Base-by-base conservation (phyloP, 1,140 invertebrate species). In the Gryllus bimaculatus region DNA sequence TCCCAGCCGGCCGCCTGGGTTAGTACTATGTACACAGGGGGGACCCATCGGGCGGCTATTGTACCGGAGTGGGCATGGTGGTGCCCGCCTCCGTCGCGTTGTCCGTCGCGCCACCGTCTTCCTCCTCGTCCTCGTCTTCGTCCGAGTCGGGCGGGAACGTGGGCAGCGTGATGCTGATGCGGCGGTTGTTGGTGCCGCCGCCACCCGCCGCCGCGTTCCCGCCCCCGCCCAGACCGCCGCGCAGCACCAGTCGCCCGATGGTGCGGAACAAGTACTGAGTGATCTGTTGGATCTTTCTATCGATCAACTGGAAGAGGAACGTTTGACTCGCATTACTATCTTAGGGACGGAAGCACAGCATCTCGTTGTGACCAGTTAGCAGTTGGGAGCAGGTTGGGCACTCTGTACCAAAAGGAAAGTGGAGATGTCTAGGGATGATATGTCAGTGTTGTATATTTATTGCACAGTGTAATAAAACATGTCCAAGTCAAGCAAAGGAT, bases 211-310 rank as follows among this genome's bases (percentile, higher is more conserved):
- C 87, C 81, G 86, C 85, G 49, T 84, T 85, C 78, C 85, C 86
- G 82, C 88, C 87, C 85, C 87, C 87, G 82, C 88, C 88, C 73
- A 90, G 85, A 80, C 88, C 86, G n/a, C 75, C 79, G 18, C 73
- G 79, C 73, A 81, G 78, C 48, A 81, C 81, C 76, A 81, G 79
- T 20, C 92, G 90, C 13, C 92, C 92, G 82, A 93, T 86, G 47
- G 90, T 86, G 81, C 90, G 89, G 84, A 93, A 88, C 82, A 93
- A 83, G 83, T 90, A 87, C 82, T 90, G 87, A 81, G 90, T 89
- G 84, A 93, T 89, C 85, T 88, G 86, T 87, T 93, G 92, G 85
- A 93, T 91, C 87, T 92, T 92, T 85, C 90, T 87, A 89, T 93
- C 92, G 87, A 93, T 88, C 87, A 92, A 91, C 92, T 93, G 92